Conservation (phyloP, 2,888 invertebrate species). For the Papilio protenor region DNA sequence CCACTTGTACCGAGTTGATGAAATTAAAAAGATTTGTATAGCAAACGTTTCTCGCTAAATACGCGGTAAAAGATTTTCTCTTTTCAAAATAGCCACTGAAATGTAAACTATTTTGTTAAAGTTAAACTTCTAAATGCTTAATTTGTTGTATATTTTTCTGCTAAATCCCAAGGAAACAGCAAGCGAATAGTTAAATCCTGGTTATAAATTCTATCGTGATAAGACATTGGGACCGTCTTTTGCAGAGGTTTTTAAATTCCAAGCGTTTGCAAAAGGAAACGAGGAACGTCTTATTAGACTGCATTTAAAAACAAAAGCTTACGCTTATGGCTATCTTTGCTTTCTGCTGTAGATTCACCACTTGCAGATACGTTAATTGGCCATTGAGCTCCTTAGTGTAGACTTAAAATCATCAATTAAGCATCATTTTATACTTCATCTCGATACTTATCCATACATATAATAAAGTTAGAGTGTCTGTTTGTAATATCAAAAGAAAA, state of each 20-base stretch:
- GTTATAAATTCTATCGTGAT: conserved; percentile 36
- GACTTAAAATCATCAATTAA: no score
- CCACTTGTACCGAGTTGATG: conserved; percentile 2
- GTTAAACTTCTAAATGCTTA: conserved; percentile 12
- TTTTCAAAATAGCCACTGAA: not conserved
- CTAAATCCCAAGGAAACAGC: conserved; percentile 21
- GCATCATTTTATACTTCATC: no score
- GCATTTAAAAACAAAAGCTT: conserved; percentile 15
- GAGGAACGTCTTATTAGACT: conserved; percentile 19
- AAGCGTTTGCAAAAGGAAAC: not conserved
- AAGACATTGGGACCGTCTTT: conserved; percentile 25
- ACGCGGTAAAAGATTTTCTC: not conserved
- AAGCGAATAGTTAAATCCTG: conserved; percentile 31
- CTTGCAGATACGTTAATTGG: not conserved
- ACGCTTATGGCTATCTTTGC: not conserved
- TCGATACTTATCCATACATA: no score
- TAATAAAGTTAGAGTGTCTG: no score
- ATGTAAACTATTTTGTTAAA: not conserved
- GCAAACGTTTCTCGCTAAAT: conserved; percentile 4
- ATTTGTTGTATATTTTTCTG: conserved; percentile 23
- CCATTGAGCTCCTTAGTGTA: not conserved
- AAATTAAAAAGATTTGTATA: conserved; percentile 6
- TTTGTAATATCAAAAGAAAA: no score
- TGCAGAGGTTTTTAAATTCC: conserved; percentile 31
- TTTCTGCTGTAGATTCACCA: not conserved